Base-by-base conservation (phyloP, 2,888 invertebrate genomes). In the Heteropelma amictum region DNA sequence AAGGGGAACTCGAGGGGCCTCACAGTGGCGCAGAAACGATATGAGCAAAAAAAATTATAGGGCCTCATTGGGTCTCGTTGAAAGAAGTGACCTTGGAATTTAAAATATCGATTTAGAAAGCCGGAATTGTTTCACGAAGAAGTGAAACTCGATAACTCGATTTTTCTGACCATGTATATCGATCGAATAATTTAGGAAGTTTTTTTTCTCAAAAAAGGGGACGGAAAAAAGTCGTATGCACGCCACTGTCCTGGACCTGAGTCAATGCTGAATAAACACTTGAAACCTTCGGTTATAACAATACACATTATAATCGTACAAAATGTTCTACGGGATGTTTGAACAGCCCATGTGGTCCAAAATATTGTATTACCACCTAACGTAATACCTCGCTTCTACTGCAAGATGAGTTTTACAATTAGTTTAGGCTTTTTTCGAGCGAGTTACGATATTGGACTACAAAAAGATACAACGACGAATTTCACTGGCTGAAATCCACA, bases 361-460 rank as follows among this genome's bases (percentile, higher is more conserved):
- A 26, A 70, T 77, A n/a, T 63, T 72, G 51, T 65, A 45, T 47
- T 72, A 72, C 61, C 72, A 58, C 75, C 72, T 67, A 75, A 75
- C 72, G 65, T 71, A 63, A 68, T 68, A 7, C 60, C n/a, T n/a
- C n/a, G n/a, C n/a, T n/a, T n/a, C n/a, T n/a, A n/a, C n/a, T n/a
- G n/a, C n/a, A n/a, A n/a, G n/a, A n/a, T n/a, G n/a, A n/a, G n/a
- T n/a, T n/a, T n/a, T n/a, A n/a, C n/a, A n/a, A n/a, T n/a, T n/a
- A n/a, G n/a, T n/a, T n/a, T n/a, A n/a, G n/a, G n/a, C n/a, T n/a
- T n/a, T n/a, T n/a, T n/a, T n/a, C n/a, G n/a, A n/a, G n/a, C n/a
- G n/a, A n/a, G n/a, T n/a, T n/a, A n/a, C n/a, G n/a, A n/a, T n/a
- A n/a, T n/a, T n/a, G n/a, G n/a, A n/a, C n/a, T n/a, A n/a, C n/a